phyloP scores from a whole-genome alignment of 2,797 vertebrate genomes.

The Pipistrellus pipistrellus region DNA sequence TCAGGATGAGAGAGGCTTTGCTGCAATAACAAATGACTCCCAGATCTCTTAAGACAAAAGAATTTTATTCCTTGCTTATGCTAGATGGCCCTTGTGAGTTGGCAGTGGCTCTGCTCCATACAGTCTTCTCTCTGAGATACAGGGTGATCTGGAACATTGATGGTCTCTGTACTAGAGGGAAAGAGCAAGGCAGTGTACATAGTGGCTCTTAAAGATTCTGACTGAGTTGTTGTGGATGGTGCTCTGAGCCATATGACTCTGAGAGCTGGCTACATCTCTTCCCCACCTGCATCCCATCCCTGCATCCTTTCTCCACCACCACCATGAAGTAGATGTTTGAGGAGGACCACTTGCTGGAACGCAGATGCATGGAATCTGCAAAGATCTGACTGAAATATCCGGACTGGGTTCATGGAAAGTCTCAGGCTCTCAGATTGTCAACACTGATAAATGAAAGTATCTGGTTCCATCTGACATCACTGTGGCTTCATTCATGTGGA shows the following conservation, averaged over 20 bases:
- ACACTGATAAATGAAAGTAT: constrained; percentile 99
- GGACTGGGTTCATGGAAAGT: constrained; percentile 92
- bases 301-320: not conserved
- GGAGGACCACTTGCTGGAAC: not conserved
- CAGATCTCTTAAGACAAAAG: not conserved
- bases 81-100: not conserved
- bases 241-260: not conserved
- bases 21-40: not conserved
- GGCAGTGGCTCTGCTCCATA: not conserved
- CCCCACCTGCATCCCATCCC: not conserved
- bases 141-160: not conserved
- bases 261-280: not conserved
- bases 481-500: constrained; percentile 98
- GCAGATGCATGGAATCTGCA: not conserved
- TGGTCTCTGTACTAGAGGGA: not conserved
- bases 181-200: not conserved
- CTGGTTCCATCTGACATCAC: constrained; percentile 99
- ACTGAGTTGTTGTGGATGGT: not conserved
- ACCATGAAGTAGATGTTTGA: not conserved
- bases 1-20: constrained; percentile 5
- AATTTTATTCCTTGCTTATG: not conserved
- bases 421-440: constrained; percentile 98
- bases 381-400: not conserved
- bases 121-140: not conserved
- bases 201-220: not conserved